Evolutionary conservation across 2,797 vertebrate species (phyloP), one percentile per base, ranked within the genome.

Genomic region (Champsocephalus gunnari): DNA sequence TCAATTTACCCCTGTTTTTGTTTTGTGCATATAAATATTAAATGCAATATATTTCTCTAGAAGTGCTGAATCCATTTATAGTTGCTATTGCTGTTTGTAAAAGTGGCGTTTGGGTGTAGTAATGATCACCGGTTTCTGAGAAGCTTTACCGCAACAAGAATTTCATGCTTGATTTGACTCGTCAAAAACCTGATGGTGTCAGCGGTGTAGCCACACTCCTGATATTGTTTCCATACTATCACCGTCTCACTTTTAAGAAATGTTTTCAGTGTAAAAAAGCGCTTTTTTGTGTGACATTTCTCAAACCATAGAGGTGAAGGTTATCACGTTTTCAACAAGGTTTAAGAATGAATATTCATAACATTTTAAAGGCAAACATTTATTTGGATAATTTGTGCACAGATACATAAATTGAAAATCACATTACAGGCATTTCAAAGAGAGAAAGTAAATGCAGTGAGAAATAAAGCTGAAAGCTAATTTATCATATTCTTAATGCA

Each of bases 321-420:
- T 13, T 24, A 28, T 54, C 17, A 4, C 5, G 16, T 32, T 32
- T 45, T 56, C 19, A 4, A 24, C n/a, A 10, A n/a, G 11, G 28
- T 1, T 50, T 19, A 21, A 51, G 1, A 57, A 79, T 62, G 7
- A 57, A 45, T 41, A 58, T 8, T 56, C 19, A 55, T 12, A 12
- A 5, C 21, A 5, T 32, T 71, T 76, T 5, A 55, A 56, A 67
- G 64, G 45, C 62, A 55, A 68, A 34, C 2, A 2, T 80, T 77
- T 79, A 82, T 82, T 86, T 43, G 17, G 44, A 34, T 58, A 1
- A 5, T 9, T 0, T 59, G 11, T 64, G 21, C 16, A 62, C 24
- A 61, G 16, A 61, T 12, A 38, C 24, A 61, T 24, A 65, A 21
- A 21, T 17, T 3, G 28, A 9, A 8, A 56, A 9, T 1, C n/a